Conservation (phyloP, 2,797 vertebrate genomes). For the Lerista edwardsae region DNA sequence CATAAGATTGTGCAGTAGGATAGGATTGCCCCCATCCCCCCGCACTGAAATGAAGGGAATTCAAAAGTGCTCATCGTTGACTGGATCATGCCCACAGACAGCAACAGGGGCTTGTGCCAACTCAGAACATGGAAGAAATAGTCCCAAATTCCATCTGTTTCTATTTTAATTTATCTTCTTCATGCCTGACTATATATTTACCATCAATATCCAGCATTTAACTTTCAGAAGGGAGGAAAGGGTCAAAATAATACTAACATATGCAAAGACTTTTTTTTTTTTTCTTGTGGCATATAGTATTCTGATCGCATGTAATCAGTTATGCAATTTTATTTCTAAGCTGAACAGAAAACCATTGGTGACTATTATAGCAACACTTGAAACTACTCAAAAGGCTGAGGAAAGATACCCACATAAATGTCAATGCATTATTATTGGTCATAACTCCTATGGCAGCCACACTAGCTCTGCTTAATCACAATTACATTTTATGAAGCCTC, state of each 20-base stretch:
- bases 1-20: background rate
- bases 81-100: background rate
- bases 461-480: conserved; percentile 50
- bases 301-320: conserved; percentile 35
- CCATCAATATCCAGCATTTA: conserved; percentile 38
- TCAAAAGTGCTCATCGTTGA: background rate
- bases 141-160: conserved; percentile 51
- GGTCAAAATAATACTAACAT: conserved; percentile 3
- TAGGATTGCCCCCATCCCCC: too few relatives aligned
- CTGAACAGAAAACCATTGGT: conserved; percentile 25
- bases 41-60: background rate
- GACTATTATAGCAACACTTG: conserved; percentile 42
- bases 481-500: conserved; percentile 42
- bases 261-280: conserved; percentile 34
- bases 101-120: background rate
- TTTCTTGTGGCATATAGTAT: conserved; percentile 42
- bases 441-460: conserved; percentile 46
- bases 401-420: conserved; percentile 48
- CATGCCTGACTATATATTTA: conserved; percentile 54
- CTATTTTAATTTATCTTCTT: conserved; percentile 37
- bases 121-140: background rate
- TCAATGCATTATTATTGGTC: conserved; percentile 57
- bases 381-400: conserved; percentile 60
- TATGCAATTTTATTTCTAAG: conserved; percentile 1
- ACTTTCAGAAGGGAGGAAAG: conserved; percentile 33